Evolutionary conservation across 2,888 invertebrate genomes (phyloP).

Genomic region (Hecatera dysodea): DNA sequence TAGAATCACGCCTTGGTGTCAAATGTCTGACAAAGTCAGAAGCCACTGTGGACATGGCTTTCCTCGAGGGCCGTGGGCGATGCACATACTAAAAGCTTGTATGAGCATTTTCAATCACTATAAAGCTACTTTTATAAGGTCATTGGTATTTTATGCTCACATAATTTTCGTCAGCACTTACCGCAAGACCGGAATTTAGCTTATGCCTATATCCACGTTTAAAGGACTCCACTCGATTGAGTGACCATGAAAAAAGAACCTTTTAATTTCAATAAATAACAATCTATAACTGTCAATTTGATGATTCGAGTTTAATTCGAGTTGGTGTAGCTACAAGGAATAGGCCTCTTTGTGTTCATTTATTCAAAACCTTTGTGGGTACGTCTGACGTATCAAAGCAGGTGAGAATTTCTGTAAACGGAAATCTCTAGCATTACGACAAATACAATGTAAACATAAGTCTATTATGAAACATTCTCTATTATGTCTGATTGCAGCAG

Average conservation of each 20-base stretch:
- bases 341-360: neutral
- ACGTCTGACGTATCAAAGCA: constrained; percentile 32
- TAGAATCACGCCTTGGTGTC: neutral
- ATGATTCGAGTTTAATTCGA: too few relatives aligned
- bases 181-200: neutral
- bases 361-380: neutral
- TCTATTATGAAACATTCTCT: constrained; percentile 50
- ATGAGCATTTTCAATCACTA: constrained; percentile 41
- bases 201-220: neutral
- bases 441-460: constrained; percentile 47
- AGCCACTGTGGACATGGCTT: constrained; percentile 16
- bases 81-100: constrained; percentile 5
- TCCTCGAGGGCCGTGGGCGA: constrained; percentile 17
- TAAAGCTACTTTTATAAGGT: constrained; percentile 28
- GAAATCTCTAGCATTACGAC: constrained; percentile 40
- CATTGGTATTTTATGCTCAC: neutral
- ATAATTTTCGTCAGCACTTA: neutral
- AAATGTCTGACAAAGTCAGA: constrained; percentile 19
- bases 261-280: neutral
- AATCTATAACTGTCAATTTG: too few relatives aligned
- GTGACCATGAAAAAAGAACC: neutral
- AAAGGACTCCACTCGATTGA: neutral
- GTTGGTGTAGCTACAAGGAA: neutral
- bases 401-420: constrained; percentile 47
- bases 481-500: constrained; percentile 45